Evolutionary conservation across 2,888 invertebrate genomes (phyloP).

Genomic region (Ophioninae sp.): DNA sequence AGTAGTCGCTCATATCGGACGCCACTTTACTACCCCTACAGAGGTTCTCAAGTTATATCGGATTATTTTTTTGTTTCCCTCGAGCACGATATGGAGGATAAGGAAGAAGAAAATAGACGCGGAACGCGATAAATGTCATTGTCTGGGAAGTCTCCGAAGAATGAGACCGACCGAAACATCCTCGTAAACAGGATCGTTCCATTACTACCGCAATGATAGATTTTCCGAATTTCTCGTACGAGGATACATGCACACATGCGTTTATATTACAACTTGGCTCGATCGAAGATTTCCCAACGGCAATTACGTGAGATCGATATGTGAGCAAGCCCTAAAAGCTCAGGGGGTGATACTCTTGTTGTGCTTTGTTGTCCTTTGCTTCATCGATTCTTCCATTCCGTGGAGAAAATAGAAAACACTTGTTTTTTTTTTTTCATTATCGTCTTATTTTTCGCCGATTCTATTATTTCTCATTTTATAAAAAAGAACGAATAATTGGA

Average conservation of each 20-base stretch:
- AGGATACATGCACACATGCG: constrained; percentile 2
- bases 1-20: constrained; percentile 21
- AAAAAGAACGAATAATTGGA: constrained; percentile 15
- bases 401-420: constrained; percentile 3
- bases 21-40: constrained; percentile 38
- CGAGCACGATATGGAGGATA: neutral
- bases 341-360: neutral
- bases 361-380: constrained; percentile 5
- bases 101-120: constrained; percentile 14
- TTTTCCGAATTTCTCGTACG: constrained; percentile 36
- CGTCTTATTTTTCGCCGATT: constrained; percentile 2
- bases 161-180: constrained; percentile 49
- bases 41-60: constrained; percentile 35
- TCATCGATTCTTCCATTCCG: constrained; percentile 34
- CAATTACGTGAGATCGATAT: constrained; percentile 46
- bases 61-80: constrained; percentile 12
- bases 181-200: constrained; percentile 51
- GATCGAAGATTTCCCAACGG: constrained; percentile 31
- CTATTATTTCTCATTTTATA: constrained; percentile 3
- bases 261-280: constrained; percentile 25
- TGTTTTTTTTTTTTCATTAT: constrained; percentile 27
- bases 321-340: constrained; percentile 16
- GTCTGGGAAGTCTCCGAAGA: constrained; percentile 38
- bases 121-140: constrained; percentile 39
- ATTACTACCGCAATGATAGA: constrained; percentile 38